Percentiles rank a stretch among this genome's conserved stretches.
Evolutionary conservation across 1,140 invertebrate species (phyloP).

Genomic region (Drosophila serrata): DNA sequence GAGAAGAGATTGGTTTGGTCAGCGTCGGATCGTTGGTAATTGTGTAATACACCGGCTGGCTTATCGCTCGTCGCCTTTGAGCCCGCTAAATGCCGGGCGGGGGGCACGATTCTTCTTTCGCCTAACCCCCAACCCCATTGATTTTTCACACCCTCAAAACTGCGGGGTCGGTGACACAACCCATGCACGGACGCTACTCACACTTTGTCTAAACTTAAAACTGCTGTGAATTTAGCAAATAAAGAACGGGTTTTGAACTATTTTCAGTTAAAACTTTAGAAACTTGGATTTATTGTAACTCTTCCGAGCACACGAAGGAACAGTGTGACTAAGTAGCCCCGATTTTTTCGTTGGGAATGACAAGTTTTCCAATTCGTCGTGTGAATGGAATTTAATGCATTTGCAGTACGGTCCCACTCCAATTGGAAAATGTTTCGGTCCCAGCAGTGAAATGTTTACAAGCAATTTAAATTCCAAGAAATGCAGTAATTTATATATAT

Average conservation of each 20-base stretch:
- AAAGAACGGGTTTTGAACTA: conserved; percentile 41
- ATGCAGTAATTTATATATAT: too few species aligned
- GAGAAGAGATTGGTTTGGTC: conserved; percentile 7
- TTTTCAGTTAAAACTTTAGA: conserved; percentile 58
- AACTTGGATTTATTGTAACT: conserved; percentile 37
- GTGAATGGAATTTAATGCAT: neutral
- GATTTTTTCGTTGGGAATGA: neutral
- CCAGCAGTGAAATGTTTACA: neutral
- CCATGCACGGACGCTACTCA: conserved; percentile 35
- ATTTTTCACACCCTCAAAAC: conserved; percentile 53
- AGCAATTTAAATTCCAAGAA: too few species aligned
- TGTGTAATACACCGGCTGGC: conserved; percentile 66
- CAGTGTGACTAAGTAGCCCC: conserved; percentile 16
- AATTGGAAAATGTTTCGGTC: neutral
- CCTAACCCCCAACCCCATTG: conserved; percentile 57
- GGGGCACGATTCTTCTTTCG: conserved; percentile 23
- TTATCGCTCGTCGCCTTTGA: conserved; percentile 53
- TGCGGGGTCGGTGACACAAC: neutral
- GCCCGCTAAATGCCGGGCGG: conserved; percentile 56
- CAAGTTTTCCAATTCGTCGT: neutral
- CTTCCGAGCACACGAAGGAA: conserved; percentile 30
- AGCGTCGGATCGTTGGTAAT: conserved; percentile 25
- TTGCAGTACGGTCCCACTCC: neutral
- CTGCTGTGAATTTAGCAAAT: conserved; percentile 74
- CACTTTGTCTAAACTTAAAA: conserved; percentile 59